Percentiles rank a stretch among this genome's conserved stretches.
phyloP scores from a whole-genome alignment of 2,113 vertebrate species.

The Nibea coibor region DNA sequence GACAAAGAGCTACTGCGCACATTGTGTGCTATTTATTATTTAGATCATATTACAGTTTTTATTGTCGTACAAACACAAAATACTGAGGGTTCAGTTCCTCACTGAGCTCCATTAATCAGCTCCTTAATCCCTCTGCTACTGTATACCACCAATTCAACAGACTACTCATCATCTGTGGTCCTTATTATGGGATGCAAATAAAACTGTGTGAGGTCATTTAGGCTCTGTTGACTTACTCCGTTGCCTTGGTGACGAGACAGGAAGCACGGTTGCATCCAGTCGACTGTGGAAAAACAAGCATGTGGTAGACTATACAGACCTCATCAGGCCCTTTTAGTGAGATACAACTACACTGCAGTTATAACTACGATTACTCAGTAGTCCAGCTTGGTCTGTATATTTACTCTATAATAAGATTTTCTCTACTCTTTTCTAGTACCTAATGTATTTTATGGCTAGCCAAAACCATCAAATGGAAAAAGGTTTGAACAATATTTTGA shows the following conservation, averaged over 20 bases:
- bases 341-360: neutral
- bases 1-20: constrained; percentile 1
- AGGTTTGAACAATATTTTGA: neutral
- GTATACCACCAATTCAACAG: constrained; percentile 11
- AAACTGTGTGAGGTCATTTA: constrained; percentile 60
- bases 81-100: neutral
- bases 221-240: constrained; percentile 73
- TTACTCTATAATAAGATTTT: neutral
- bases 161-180: constrained; percentile 45
- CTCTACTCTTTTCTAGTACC: no score
- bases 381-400: neutral
- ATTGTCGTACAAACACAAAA: constrained; percentile 24
- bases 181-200: constrained; percentile 65
- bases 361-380: neutral
- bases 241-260: constrained; percentile 66
- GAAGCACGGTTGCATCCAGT: constrained; percentile 61
- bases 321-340: constrained; percentile 2
- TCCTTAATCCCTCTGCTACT: constrained; percentile 26
- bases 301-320: constrained; percentile 34
- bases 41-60: constrained; percentile 19
- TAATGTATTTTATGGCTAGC: neutral
- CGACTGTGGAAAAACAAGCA: constrained; percentile 71
- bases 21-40: constrained; percentile 36
- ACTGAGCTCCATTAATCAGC: constrained; percentile 24
- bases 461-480: neutral